A percentile compares a stretch with the other conserved stretches of the same genome.
These are phyloP conservation scores for Diarsia dahlii DNA, from an alignment of 2,888 invertebrate genomes.

Conservation along the genomic window DNA sequence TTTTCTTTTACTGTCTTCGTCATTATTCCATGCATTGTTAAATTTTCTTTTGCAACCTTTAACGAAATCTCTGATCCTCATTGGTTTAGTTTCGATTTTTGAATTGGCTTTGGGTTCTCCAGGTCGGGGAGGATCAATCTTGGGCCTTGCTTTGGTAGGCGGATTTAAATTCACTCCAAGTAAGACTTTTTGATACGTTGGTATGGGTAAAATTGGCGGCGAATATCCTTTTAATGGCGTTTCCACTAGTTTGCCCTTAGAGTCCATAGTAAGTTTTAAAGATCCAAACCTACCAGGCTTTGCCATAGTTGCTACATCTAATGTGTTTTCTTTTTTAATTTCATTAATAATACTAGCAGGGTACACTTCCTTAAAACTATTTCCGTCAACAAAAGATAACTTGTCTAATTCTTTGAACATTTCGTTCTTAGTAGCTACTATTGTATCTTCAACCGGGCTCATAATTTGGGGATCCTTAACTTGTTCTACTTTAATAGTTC, in stretches of 20 bases:
- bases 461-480: constrained; percentile 6
- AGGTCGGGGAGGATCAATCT: not conserved
- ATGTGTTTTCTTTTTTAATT: constrained; percentile 9
- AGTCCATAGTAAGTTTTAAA: constrained; percentile 17
- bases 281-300: constrained; percentile 15
- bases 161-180: constrained; percentile 11
- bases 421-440: constrained; percentile 62
- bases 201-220: constrained; percentile 81
- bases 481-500: not conserved
- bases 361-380: not conserved
- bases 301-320: constrained; percentile 18
- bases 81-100: constrained; percentile 31
- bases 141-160: not conserved
- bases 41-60: constrained; percentile 41
- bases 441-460: constrained; percentile 6
- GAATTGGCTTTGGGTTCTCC: not conserved
- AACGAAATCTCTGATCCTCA: constrained; percentile 15
- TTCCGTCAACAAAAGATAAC: constrained; percentile 29
- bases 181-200: constrained; percentile 71
- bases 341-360: constrained; percentile 1
- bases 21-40: constrained; percentile 2
- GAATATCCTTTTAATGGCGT: constrained; percentile 71
- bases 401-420: constrained; percentile 68
- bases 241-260: not conserved
- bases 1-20: constrained; percentile 29